Evolutionary conservation across 2,888 invertebrate species (phyloP), one percentile per base, ranked within the genome.

Genomic region (Folsomia manolachei): DNA sequence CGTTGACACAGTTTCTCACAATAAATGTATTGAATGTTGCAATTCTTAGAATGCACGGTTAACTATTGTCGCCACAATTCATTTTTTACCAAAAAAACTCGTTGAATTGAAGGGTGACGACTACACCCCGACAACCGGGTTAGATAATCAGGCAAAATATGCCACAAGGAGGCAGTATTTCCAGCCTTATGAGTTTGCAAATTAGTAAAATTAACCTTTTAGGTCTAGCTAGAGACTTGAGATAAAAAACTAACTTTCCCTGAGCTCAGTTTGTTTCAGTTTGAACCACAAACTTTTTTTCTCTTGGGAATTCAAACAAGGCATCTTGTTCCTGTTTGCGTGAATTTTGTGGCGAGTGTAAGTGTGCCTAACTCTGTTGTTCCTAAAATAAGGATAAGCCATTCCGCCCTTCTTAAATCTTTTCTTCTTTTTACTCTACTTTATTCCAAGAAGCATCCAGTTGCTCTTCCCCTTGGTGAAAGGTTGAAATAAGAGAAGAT

Each of bases 151-250:
- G 14, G 39, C 39, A 14, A 14, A 14, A 39, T 39, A 39, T 39
- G 39, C 39, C 39, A 39, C 14, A 39, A 4, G 39, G 4, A 39
- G 39, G 39, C 39, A 39, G 39, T 14, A 39, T 39, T 21, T 56
- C n/a, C 56, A 18, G 56, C 19, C 19, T 9, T 24, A 66, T 9
- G 24, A 18, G 18, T 52, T 52, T 66, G 65, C 19, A 51, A 66
- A 66, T 66, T 66, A 51, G 65, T 39, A 18, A 27, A 51, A 66
- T 66, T 66, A 66, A 66, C 65, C 65, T 66, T 66, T 66, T 23
- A 19, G 52, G 9, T 19, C 51, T 2, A n/a, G n/a, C n/a, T 24
- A 2, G 7, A 23, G 27, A 25, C 25, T 27, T 19, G 25, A 62
- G n/a, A 62, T 21, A 62, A 18, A 62, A 63, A 63, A 62, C n/a